These are phyloP conservation scores for Mormyrus proboscirostris DNA, from an alignment of 2,797 vertebrate species.

Conservation along the genomic window DNA sequence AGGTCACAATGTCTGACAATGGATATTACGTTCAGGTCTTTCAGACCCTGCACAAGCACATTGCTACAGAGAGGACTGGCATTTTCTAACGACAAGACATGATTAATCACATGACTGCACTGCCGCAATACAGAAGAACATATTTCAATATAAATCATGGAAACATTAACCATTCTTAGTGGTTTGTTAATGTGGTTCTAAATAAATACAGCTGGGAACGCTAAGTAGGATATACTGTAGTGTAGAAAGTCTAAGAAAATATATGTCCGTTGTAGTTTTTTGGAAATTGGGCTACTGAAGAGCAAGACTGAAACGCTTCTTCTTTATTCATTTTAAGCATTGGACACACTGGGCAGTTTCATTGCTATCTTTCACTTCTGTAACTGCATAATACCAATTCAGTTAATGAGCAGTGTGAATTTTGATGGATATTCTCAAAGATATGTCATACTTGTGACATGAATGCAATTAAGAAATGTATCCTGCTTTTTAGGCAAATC, in stretches of 20 bases:
- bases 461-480: conserved; percentile 45
- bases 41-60: neutral
- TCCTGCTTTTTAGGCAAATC: conserved; percentile 50
- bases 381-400: conserved; percentile 16
- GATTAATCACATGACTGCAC: neutral
- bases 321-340: conserved; percentile 5
- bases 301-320: neutral
- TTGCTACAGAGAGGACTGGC: neutral
- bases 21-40: neutral
- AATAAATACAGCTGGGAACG: neutral
- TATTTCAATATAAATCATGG: neutral
- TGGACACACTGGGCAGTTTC: neutral
- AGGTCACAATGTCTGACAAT: neutral
- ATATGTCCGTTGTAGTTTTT: neutral
- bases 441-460: conserved; percentile 42
- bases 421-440: conserved; percentile 21
- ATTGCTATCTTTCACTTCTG: neutral
- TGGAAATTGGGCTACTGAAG: neutral
- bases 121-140: neutral
- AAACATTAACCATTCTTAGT: neutral
- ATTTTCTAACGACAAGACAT: neutral
- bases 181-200: neutral
- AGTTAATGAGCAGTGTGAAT: conserved; percentile 47
- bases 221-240: neutral
- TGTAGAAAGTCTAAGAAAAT: neutral